Base-by-base conservation (phyloP, 1,140 invertebrate species). In the Neotoxoptera formosana region DNA sequence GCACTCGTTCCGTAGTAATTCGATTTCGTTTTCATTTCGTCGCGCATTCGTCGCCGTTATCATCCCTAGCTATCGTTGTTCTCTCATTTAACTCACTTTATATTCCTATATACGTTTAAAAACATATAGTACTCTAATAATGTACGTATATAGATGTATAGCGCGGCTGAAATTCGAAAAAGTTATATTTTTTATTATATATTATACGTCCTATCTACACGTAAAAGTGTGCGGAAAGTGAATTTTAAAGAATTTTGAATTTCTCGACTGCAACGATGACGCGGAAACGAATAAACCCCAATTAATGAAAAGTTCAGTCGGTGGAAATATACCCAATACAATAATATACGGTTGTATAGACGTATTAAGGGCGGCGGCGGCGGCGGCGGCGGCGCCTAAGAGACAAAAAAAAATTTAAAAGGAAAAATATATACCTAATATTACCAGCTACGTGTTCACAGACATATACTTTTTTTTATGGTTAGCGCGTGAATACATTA, bases 401-500 rank as follows among this genome's bases (percentile, higher is more conserved):
- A 76, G 14, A n/a, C n/a, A 76, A n/a, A 76, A 76, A 76, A 76
- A 8, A 25, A 23, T 56, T 8, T 67, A 30, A 60, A 8, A n/a
- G 14, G 11, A 30, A 67, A 67, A 67, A 53, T 53, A 21, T 53
- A n/a, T n/a, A n/a, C n/a, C n/a, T n/a, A n/a, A n/a, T 67, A 67
- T 17, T n/a, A n/a, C n/a, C n/a, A n/a, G n/a, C 4, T 41, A 41
- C 41, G 41, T 76, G 30, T 76, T 76, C 60, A 14, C 60, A 76
- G n/a, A n/a, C 60, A 76, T 76, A 76, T 76, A 76, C 60, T 76
- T n/a, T n/a, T 76, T 76, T n/a, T 76, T 76, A 76, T 76, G 60
- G 60, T 76, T n/a, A 76, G 0, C 11, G 14, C 30, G 17, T 76
- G 60, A 76, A 76, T 76, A 76, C 30, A 76, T 76, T 76, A 76